Evolutionary conservation across 2,113 vertebrate genomes (phyloP).

Genomic region (Planiliza haematocheilus): DNA sequence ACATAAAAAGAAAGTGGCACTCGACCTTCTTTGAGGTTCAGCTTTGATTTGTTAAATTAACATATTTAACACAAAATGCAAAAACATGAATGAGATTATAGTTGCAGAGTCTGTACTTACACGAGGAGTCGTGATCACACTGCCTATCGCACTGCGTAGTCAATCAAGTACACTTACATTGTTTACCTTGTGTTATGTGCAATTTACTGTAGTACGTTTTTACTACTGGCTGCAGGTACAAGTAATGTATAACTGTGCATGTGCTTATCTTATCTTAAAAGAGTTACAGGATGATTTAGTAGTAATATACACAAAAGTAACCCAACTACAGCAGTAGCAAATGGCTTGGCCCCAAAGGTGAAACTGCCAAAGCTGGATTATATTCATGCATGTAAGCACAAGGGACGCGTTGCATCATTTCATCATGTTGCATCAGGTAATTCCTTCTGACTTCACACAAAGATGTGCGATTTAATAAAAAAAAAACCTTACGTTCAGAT

Average conservation of each 20-base stretch:
- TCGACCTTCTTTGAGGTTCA: background rate
- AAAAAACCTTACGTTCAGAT: background rate
- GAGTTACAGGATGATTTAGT: too few relatives aligned
- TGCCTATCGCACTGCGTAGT: background rate
- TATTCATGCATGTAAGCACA: slow-evolving; percentile 17
- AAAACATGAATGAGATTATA: background rate
- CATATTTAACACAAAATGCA: background rate
- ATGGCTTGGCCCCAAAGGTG: slow-evolving; percentile 2
- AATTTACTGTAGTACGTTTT: too few relatives aligned
- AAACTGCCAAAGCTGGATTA: slow-evolving; percentile 4
- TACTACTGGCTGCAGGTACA: too few relatives aligned
- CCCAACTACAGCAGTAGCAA: too few relatives aligned
- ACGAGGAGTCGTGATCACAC: too few relatives aligned
- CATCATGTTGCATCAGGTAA: background rate
- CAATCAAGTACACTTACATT: too few relatives aligned
- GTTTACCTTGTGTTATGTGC: too few relatives aligned
- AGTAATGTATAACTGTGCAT: too few relatives aligned
- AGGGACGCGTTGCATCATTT: slow-evolving; percentile 14
- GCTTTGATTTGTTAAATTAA: background rate
- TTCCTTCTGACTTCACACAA: slow-evolving; percentile 25
- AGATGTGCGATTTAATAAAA: slow-evolving; percentile 21
- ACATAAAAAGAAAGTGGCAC: background rate
- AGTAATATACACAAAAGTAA: background rate
- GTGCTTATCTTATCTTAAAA: too few relatives aligned
- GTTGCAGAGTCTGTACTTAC: too few relatives aligned